Conservation (phyloP, 92 coral and sea anemone species). For the Plumapathes pennacea region DNA sequence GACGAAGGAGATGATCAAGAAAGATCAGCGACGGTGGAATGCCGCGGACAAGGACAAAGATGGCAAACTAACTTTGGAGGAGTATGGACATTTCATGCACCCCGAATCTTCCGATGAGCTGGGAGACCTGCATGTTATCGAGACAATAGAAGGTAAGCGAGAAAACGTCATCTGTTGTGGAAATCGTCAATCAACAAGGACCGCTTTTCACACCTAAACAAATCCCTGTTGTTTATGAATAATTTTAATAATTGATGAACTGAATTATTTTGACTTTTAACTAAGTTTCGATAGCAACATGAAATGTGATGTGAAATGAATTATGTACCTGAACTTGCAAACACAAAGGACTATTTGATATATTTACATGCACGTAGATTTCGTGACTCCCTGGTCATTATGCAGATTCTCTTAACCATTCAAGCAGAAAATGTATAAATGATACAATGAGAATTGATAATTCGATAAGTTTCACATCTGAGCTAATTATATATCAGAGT, state of each 20-base stretch:
- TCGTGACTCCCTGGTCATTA: no score
- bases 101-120: slow-evolving; percentile 92
- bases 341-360: no score
- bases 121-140: slow-evolving; percentile 85
- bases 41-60: slow-evolving; percentile 85
- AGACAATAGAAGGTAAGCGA: slow-evolving; percentile 91
- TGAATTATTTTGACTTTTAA: background rate
- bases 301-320: no score
- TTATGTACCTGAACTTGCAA: no score
- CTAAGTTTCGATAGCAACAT: no score
- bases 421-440: no score
- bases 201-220: background rate
- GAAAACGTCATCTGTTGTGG: no score
- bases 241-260: background rate
- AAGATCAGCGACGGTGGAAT: slow-evolving; percentile 83
- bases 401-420: no score
- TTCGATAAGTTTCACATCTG: no score
- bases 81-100: slow-evolving; percentile 74
- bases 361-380: no score
- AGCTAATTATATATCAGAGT: no score
- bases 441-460: no score
- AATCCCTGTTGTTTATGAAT: background rate
- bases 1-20: slow-evolving; percentile 56
- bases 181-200: background rate
- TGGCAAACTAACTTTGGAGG: slow-evolving; percentile 61